Evolutionary conservation across 2,888 invertebrate genomes (phyloP), one percentile per base, ranked within the genome.

Genomic region (Urechis unicinctus): DNA sequence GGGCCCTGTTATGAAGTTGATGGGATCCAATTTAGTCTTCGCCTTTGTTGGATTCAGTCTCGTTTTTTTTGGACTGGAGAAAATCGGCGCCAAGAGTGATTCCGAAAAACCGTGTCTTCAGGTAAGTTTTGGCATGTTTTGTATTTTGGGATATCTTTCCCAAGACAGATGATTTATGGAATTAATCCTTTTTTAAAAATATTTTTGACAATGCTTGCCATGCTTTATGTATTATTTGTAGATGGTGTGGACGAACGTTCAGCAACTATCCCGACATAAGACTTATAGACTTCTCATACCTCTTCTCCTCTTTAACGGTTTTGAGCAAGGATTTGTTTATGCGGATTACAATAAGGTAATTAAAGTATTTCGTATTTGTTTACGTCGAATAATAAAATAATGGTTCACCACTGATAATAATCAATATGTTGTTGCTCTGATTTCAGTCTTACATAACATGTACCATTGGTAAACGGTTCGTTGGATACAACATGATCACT

Each of bases 401-500:
- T n/a, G n/a, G n/a, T n/a, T n/a, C n/a, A n/a, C n/a, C n/a, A n/a
- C n/a, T n/a, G n/a, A n/a, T n/a, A n/a, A n/a, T n/a, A 31, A 17
- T 22, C 22, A 41, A 1, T 28, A 25, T 5, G 9, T 41, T 2
- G 21, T 22, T 4, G 45, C 21, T 45, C n/a, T 22, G 21, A 22
- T 68, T 69, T 21, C 68, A 77, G 77, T 72, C 73, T 17, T 77
- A 70, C 58, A 70, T 77, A 26, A 70, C 72, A 1, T 77, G 77
- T 60, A 64, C 69, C 4, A 63, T 74, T n/a, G 75, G 74, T 5
- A 66, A 71, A 47, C 64, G 73, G 55, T 72, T 72, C 58, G 67
- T 77, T 1, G 77, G 77, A 13, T 76, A 73, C 64, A 71, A 68
- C 53, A 77, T 77, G 77, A 74, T 77, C 48, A 72, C 73, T 0